Conservation (phyloP, 2,888 invertebrate genomes). For the Conistra vaccinii region DNA sequence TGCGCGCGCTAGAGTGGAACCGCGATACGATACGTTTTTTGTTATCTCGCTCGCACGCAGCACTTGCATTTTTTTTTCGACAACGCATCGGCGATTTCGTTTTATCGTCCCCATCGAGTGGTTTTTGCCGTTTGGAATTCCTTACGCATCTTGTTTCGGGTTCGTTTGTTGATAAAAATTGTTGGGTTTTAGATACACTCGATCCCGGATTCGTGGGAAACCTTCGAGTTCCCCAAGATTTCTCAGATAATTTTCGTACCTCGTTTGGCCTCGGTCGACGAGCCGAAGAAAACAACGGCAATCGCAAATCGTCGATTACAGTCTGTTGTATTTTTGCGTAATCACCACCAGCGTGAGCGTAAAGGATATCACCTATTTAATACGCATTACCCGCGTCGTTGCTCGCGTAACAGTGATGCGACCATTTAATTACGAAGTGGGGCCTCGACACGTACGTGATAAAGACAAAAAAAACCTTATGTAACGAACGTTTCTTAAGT, state of each 20-base stretch:
- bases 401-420: slow-evolving; percentile 69
- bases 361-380: slow-evolving; percentile 71
- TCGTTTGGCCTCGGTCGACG: slow-evolving; percentile 23
- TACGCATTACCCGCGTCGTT: slow-evolving; percentile 67
- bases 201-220: slow-evolving; percentile 72
- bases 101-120: slow-evolving; percentile 88
- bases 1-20: slow-evolving; percentile 89
- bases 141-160: slow-evolving; percentile 87
- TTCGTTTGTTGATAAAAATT: slow-evolving; percentile 77
- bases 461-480: slow-evolving; percentile 57
- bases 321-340: slow-evolving; percentile 59
- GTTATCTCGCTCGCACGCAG: slow-evolving; percentile 88
- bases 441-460: slow-evolving; percentile 49
- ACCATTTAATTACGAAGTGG: slow-evolving; percentile 71
- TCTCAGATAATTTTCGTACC: slow-evolving; percentile 32
- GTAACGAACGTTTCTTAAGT: slow-evolving; percentile 55
- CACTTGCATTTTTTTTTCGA: slow-evolving; percentile 87
- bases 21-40: slow-evolving; percentile 89
- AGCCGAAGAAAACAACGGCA: slow-evolving; percentile 43
- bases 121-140: slow-evolving; percentile 88
- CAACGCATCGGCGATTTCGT: slow-evolving; percentile 89
- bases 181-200: slow-evolving; percentile 69
- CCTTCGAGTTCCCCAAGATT: slow-evolving; percentile 42
- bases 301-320: slow-evolving; percentile 48
- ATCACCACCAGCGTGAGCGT: slow-evolving; percentile 55